phyloP scores from a whole-genome alignment of 2,888 invertebrate species.

The Macropis europaea region DNA sequence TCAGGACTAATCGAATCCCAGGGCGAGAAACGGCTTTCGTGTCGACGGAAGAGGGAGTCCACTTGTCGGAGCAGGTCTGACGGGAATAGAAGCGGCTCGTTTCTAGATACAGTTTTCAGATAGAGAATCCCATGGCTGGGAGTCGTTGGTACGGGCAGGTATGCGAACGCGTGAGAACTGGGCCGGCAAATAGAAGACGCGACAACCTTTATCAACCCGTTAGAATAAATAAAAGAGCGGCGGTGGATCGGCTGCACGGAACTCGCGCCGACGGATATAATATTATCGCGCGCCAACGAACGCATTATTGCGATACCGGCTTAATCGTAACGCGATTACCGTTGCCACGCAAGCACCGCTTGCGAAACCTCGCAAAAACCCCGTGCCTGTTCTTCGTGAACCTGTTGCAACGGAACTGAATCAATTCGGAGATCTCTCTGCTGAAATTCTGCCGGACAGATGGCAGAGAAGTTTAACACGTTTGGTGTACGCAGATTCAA shows the following conservation, averaged over 20 bases:
- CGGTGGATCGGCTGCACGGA: constrained; percentile 25
- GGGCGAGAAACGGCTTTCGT: not conserved
- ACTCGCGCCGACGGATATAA: constrained; percentile 6
- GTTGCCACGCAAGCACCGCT: constrained; percentile 8
- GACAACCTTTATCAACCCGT: constrained; percentile 60
- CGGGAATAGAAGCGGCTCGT: constrained; percentile 17
- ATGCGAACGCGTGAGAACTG: constrained; percentile 59
- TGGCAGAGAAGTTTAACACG: not conserved
- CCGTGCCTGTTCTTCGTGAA: not conserved
- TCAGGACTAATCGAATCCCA: not conserved
- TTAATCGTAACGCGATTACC: constrained; percentile 48
- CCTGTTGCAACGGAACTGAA: constrained; percentile 24
- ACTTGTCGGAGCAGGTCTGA: constrained; percentile 6
- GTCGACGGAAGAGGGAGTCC: constrained; percentile 26
- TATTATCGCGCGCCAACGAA: constrained; percentile 16
- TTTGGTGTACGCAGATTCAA: no score
- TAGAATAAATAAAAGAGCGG: constrained; percentile 49
- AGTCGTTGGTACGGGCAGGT: constrained; percentile 6
- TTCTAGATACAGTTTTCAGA: constrained; percentile 56
- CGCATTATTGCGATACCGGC: constrained; percentile 28
- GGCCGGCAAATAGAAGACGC: constrained; percentile 60
- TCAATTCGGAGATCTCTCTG: constrained; percentile 4
- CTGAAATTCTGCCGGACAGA: not conserved
- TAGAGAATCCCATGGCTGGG: constrained; percentile 39
- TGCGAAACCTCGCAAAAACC: constrained; percentile 34